Conservation (phyloP, 2,888 invertebrate species). For the Hemistola chrysoprasaria region DNA sequence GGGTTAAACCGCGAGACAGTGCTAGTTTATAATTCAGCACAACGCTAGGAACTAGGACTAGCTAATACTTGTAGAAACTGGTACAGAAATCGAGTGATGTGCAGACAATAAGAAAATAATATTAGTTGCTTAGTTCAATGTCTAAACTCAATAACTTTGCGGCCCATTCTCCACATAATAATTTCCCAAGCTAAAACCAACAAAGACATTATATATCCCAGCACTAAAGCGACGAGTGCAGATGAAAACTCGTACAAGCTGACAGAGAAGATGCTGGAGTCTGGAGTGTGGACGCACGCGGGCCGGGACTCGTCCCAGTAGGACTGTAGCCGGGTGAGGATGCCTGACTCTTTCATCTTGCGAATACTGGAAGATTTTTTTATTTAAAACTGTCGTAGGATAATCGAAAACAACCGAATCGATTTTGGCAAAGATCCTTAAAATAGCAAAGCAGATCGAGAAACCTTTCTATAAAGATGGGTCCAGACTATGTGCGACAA, state of each 20-base stretch:
- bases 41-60: too few species aligned
- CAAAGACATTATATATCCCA: conserved; percentile 68
- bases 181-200: conserved; percentile 59
- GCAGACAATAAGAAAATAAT: too few species aligned
- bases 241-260: conserved; percentile 82
- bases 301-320: conserved; percentile 84
- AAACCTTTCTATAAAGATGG: too few species aligned
- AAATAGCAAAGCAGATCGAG: too few species aligned
- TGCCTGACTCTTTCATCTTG: conserved; percentile 81
- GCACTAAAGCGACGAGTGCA: conserved; percentile 73
- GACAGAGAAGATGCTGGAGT: conserved; percentile 74
- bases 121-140: conserved; percentile 22
- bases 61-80: too few species aligned
- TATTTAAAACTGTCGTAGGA: too few species aligned
- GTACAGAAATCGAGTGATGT: too few species aligned
- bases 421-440: too few species aligned
- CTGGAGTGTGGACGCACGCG: conserved; percentile 75
- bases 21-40: too few species aligned
- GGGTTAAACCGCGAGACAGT: too few species aligned
- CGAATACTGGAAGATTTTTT: conserved; percentile 69
- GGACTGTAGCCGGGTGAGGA: conserved; percentile 80
- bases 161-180: conserved; percentile 10
- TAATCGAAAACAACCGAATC: too few species aligned
- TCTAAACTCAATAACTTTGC: conserved; percentile 26
- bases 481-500: too few species aligned